Evolutionary conservation across 2,113 vertebrate species (phyloP).

Genomic region (Tychaedon coryphoeus): DNA sequence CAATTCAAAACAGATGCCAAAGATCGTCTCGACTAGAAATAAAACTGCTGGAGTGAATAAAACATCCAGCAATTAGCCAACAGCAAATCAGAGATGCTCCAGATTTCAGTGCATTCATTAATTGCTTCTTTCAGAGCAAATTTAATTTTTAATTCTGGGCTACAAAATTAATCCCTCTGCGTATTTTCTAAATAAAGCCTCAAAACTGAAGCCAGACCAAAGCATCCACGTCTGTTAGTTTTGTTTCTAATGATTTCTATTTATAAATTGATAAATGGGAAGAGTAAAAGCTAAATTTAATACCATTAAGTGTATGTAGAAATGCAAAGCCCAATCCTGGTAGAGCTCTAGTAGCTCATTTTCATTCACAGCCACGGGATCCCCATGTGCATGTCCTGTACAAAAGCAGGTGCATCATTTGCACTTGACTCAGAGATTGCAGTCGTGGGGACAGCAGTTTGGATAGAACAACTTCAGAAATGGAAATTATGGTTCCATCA

Average conservation of each 20-base stretch:
- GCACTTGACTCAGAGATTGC: background rate
- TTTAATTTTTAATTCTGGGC: conserved; percentile 46
- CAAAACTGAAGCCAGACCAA: conserved; percentile 26
- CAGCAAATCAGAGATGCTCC: background rate
- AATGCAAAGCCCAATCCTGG: background rate
- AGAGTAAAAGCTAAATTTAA: background rate
- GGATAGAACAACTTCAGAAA: background rate
- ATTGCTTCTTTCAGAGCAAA: conserved; percentile 35
- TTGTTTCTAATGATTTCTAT: conserved; percentile 19
- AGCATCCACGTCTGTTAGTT: background rate
- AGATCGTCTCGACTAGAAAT: background rate
- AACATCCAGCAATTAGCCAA: conserved; percentile 41
- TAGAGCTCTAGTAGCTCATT: background rate
- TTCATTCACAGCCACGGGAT: background rate
- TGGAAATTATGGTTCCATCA: background rate
- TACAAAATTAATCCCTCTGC: conserved; percentile 33
- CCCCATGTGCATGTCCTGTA: background rate
- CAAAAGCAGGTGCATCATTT: background rate
- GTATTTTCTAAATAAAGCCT: conserved; percentile 45
- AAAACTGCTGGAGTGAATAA: conserved; percentile 50
- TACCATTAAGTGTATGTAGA: background rate
- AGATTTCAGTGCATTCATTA: conserved; percentile 33
- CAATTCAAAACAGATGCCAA: conserved; percentile 58
- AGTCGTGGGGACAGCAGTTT: background rate
- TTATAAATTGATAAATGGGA: conserved; percentile 13